Evolutionary conservation across 2,888 invertebrate species (phyloP).

Genomic region (Synergus itoensis): DNA sequence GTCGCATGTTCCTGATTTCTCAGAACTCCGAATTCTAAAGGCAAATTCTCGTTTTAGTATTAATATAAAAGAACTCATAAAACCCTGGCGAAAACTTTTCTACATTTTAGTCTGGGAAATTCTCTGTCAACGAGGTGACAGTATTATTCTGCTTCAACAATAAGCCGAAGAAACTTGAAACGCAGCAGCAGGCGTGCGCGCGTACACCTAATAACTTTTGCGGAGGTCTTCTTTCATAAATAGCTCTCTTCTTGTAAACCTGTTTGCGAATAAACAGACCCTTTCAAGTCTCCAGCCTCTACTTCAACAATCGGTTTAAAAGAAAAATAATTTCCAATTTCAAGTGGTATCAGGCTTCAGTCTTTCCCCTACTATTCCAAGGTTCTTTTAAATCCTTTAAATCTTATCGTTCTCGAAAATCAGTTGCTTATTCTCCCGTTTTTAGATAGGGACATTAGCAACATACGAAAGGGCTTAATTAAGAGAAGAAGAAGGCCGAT

Average conservation of each 20-base stretch:
- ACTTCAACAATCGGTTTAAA: not conserved
- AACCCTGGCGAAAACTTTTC: not conserved
- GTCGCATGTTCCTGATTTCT: not conserved
- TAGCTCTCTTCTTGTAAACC: conserved; percentile 39
- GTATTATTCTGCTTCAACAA: conserved; percentile 33
- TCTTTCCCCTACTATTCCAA: not conserved
- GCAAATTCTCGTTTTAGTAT: not conserved
- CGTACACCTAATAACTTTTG: conserved; percentile 38
- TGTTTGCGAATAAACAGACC: conserved; percentile 38
- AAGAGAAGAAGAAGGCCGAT: not conserved
- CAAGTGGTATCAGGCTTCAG: too few species aligned
- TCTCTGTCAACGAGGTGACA: conserved; percentile 27
- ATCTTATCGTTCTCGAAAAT: not conserved
- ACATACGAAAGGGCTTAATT: not conserved
- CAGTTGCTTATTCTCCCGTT: not conserved
- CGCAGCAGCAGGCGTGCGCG: conserved; percentile 41
- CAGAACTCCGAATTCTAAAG: not conserved
- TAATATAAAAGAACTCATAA: not conserved
- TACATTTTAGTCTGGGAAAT: not conserved
- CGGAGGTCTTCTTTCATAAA: conserved; percentile 41
- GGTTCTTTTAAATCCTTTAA: not conserved
- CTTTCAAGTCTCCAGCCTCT: conserved; percentile 9
- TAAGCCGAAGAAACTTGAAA: conserved; percentile 40
- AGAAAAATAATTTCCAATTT: too few species aligned
- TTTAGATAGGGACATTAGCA: not conserved